These are phyloP conservation scores for Chrysaora quinquecirrha DNA, from an alignment of 30 jellyfish, hydroid and myxozoan species.

Conservation along the genomic window DNA sequence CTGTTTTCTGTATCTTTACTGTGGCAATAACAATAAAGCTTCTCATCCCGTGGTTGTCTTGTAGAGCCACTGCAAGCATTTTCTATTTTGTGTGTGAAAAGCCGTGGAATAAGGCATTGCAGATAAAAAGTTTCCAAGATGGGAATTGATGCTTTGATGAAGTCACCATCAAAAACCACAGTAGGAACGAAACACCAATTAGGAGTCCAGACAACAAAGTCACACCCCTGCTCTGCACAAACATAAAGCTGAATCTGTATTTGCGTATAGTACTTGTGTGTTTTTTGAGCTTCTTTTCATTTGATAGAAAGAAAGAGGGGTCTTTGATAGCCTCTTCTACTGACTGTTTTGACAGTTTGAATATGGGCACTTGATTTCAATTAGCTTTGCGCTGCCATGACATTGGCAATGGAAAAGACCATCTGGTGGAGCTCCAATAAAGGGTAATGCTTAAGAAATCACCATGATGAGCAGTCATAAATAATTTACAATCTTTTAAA, in stretches of 20 bases:
- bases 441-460: neutral
- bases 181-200: neutral
- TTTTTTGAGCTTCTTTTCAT: neutral
- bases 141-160: neutral
- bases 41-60: neutral
- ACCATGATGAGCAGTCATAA: too few relatives aligned
- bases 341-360: neutral
- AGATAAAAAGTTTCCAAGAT: neutral
- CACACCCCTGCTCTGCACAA: neutral
- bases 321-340: neutral
- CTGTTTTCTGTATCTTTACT: neutral
- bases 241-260: neutral
- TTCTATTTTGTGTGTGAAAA: neutral
- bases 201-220: conserved; percentile 8
- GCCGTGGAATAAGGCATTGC: neutral
- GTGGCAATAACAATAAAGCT: neutral
- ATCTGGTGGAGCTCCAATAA: neutral
- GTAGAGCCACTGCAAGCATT: neutral
- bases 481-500: too few relatives aligned
- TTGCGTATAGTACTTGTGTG: neutral
- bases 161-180: neutral
- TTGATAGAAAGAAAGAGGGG: neutral
- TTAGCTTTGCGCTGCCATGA: neutral
- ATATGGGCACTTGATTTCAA: neutral
- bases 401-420: neutral